Evolutionary conservation across 2,113 vertebrate genomes (phyloP).

Genomic region (Okapia johnstoni): DNA sequence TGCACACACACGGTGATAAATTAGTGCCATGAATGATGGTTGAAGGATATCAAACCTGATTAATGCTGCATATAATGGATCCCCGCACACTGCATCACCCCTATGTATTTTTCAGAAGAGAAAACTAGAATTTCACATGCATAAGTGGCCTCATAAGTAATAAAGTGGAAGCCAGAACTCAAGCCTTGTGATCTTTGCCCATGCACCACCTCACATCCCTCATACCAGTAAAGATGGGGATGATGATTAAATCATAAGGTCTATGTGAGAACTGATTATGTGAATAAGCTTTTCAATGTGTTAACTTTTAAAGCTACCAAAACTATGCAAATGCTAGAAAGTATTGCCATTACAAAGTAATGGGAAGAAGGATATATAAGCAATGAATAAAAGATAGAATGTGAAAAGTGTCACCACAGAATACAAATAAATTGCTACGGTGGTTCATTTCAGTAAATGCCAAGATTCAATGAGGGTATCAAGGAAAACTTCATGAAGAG

Average conservation of each 20-base stretch:
- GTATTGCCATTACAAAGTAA: neutral
- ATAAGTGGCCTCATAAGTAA: neutral
- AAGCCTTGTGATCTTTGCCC: neutral
- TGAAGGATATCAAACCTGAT: neutral
- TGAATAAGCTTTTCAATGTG: neutral
- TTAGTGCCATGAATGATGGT: neutral
- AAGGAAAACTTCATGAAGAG: neutral
- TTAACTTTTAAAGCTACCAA: neutral
- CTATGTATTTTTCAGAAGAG: neutral
- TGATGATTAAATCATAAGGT: neutral
- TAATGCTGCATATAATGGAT: neutral
- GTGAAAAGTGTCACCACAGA: neutral
- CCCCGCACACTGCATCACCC: neutral
- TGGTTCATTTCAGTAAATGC: neutral
- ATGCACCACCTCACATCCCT: neutral
- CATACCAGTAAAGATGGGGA: neutral
- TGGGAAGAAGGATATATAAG: neutral
- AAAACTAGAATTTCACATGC: neutral
- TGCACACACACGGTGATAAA: rapidly evolving
- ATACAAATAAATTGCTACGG: neutral
- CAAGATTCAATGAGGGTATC: neutral
- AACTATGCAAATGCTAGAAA: neutral
- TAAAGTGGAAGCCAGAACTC: neutral
- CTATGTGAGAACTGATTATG: neutral
- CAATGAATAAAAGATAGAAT: neutral